These are phyloP conservation scores for Hydrophis major DNA, from an alignment of 2,797 vertebrate genomes.

Conservation along the genomic window DNA sequence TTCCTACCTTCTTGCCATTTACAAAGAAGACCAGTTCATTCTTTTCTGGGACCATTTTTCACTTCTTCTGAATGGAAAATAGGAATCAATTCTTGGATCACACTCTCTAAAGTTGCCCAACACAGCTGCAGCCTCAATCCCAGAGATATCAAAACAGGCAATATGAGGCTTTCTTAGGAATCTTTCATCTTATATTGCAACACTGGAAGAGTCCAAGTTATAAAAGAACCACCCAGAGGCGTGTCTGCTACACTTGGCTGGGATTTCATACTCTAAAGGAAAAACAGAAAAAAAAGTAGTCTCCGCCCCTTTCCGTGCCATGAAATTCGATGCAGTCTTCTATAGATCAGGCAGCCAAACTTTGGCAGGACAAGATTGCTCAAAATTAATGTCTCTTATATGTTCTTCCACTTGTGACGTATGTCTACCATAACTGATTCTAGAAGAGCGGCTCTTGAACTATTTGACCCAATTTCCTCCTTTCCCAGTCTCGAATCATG, in stretches of 20 bases:
- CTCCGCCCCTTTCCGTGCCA: slow-evolving; percentile 53
- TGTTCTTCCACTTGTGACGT: background rate
- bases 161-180: slow-evolving; percentile 9
- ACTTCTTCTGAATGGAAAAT: slow-evolving; percentile 7
- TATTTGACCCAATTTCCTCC: background rate
- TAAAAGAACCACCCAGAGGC: slow-evolving; percentile 50
- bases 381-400: slow-evolving; percentile 19
- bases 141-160: background rate
- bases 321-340: slow-evolving; percentile 17
- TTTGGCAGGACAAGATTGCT: slow-evolving; percentile 9
- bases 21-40: slow-evolving; percentile 79
- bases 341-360: slow-evolving; percentile 32
- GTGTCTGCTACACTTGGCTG: slow-evolving; percentile 51
- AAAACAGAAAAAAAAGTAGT: background rate
- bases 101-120: slow-evolving; percentile 22
- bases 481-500: background rate
- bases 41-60: slow-evolving; percentile 46
- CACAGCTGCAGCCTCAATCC: background rate
- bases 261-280: slow-evolving; percentile 42
- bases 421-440: background rate
- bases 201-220: slow-evolving; percentile 46
- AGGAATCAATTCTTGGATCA: background rate
- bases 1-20: slow-evolving; percentile 80
- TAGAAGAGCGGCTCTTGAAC: background rate
- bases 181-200: slow-evolving; percentile 26